Conservation (phyloP, 1,140 invertebrate genomes). For the Onthophagus taurus region DNA sequence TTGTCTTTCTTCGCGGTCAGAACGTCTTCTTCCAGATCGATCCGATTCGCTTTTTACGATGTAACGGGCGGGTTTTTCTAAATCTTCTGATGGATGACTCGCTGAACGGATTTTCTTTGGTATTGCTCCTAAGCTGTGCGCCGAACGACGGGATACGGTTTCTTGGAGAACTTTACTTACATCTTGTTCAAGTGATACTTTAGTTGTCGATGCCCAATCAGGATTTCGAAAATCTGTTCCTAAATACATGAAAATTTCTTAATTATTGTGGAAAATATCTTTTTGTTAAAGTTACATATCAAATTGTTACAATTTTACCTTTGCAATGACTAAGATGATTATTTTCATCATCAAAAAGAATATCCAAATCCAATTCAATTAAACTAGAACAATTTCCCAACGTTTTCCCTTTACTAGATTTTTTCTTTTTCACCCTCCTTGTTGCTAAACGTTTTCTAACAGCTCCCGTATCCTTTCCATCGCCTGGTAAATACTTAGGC, state of each 20-base stretch:
- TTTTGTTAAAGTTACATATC: too few relatives aligned
- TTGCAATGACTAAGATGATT: slow-evolving; percentile 25
- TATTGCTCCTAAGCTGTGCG: slow-evolving; percentile 46
- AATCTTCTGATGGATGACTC: slow-evolving; percentile 6
- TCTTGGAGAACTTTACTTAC: slow-evolving; percentile 37
- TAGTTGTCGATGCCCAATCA: slow-evolving; percentile 42
- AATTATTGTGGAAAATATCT: too few relatives aligned
- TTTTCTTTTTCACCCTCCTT: slow-evolving; percentile 23
- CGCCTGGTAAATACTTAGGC: slow-evolving; percentile 4
- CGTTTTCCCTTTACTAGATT: background rate
- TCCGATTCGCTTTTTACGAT: slow-evolving; percentile 33
- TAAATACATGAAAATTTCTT: too few relatives aligned
- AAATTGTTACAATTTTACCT: too few relatives aligned
- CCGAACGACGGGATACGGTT: slow-evolving; percentile 26
- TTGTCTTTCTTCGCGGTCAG: slow-evolving; percentile 11
- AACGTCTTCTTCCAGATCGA: slow-evolving; percentile 24
- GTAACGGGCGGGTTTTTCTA: slow-evolving; percentile 9
- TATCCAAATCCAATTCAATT: slow-evolving; percentile 34
- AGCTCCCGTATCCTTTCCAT: slow-evolving; percentile 1
- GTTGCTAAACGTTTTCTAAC: slow-evolving; percentile 22
- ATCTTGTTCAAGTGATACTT: slow-evolving; percentile 46
- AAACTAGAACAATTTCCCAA: slow-evolving; percentile 29
- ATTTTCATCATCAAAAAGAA: slow-evolving; percentile 34
- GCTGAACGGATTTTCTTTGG: slow-evolving; percentile 11
- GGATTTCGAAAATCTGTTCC: slow-evolving; percentile 41